Conservation (phyloP, 2,113 vertebrate genomes). For the Pterocles orientalis region DNA sequence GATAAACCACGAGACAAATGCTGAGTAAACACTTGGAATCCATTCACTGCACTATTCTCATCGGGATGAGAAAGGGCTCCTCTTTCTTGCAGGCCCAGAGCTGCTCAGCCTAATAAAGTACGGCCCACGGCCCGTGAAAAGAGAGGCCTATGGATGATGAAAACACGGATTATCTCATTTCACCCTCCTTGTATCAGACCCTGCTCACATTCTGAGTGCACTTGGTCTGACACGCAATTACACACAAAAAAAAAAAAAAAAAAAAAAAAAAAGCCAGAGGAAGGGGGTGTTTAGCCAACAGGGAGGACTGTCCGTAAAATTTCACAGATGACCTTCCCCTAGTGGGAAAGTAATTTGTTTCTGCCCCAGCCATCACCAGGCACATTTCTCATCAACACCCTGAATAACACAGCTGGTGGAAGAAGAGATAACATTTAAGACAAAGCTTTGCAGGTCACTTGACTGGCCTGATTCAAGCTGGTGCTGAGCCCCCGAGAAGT, state of each 20-base stretch:
- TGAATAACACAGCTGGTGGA: not conserved
- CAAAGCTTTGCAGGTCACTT: not conserved
- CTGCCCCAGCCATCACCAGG: not conserved
- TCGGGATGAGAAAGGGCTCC: constrained; percentile 86
- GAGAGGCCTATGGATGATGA: constrained; percentile 85
- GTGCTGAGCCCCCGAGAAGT: not conserved
- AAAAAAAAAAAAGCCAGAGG: not conserved
- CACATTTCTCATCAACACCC: not conserved
- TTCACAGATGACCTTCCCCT: constrained; percentile 51
- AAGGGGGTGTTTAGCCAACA: not conserved
- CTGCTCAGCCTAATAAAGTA: constrained; percentile 98
- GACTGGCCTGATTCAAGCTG: not conserved
- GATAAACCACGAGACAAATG: constrained; percentile 82
- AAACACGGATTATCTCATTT: constrained; percentile 93
- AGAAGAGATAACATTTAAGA: not conserved
- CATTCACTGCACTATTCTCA: constrained; percentile 91
- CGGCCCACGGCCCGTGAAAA: constrained; percentile 99
- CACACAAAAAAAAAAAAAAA: constrained; percentile 33
- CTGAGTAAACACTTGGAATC: constrained; percentile 96
- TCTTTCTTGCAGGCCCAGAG: constrained; percentile 90
- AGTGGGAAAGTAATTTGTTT: constrained; percentile 17
- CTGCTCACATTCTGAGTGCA: constrained; percentile 76
- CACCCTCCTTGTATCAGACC: constrained; percentile 85
- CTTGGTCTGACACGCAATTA: constrained; percentile 85
- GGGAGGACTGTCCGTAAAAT: not conserved